Percentiles rank a stretch among this genome's conserved stretches.
phyloP scores from a whole-genome alignment of 2,888 invertebrate genomes.

The Toxonevra muliebris region DNA sequence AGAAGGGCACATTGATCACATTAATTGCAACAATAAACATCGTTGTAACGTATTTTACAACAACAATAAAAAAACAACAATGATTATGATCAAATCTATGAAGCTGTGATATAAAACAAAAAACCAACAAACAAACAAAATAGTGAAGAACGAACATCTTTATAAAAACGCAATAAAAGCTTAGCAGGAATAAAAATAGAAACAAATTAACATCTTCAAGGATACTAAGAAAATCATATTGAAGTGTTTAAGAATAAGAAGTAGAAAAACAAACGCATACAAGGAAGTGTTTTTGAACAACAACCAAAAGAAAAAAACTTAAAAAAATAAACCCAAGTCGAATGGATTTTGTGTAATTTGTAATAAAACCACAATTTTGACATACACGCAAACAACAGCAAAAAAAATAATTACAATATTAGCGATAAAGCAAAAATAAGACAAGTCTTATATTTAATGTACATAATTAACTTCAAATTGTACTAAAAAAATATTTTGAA shows the following conservation, averaged over 20 bases:
- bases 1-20: neutral
- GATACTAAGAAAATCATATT: neutral
- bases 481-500: too few species aligned
- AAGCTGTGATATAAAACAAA: slow-evolving; percentile 53
- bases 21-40: slow-evolving; percentile 51
- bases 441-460: too few species aligned
- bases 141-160: neutral
- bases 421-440: too few species aligned
- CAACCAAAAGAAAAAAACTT: neutral
- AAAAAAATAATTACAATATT: neutral
- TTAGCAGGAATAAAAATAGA: neutral
- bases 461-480: too few species aligned
- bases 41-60: slow-evolving; percentile 32
- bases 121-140: slow-evolving; percentile 7
- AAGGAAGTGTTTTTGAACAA: neutral
- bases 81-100: slow-evolving; percentile 42
- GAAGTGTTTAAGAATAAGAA: too few species aligned
- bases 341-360: neutral
- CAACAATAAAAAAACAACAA: slow-evolving; percentile 28
- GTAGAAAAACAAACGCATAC: slow-evolving; percentile 1
- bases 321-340: neutral
- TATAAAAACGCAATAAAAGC: neutral
- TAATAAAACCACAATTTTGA: slow-evolving; percentile 13
- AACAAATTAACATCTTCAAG: neutral
- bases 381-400: slow-evolving; percentile 4